These are phyloP conservation scores for Dendrocincla tyrannina DNA, from an alignment of 2,797 vertebrate species.

Conservation along the genomic window DNA sequence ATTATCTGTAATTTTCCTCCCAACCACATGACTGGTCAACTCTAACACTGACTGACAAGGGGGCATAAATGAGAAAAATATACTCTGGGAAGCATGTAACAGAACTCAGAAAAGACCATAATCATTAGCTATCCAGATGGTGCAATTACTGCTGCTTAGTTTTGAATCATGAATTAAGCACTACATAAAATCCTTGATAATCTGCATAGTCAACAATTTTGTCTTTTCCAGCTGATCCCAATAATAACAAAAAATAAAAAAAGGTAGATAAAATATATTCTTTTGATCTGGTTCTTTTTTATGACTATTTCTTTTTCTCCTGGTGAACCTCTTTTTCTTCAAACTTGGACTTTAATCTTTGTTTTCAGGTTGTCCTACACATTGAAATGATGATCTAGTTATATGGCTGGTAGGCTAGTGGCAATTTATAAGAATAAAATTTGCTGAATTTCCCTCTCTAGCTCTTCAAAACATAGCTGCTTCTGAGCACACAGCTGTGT, in stretches of 20 bases:
- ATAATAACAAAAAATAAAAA: background rate
- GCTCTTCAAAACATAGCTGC: background rate
- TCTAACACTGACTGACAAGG: background rate
- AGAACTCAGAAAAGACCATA: background rate
- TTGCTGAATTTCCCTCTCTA: background rate
- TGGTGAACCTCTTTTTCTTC: background rate
- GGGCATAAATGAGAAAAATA: background rate
- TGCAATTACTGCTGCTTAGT: background rate
- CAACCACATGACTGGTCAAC: background rate
- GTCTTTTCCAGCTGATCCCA: background rate
- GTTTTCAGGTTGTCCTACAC: background rate
- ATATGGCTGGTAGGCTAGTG: background rate
- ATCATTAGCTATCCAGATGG: slow-evolving; percentile 15
- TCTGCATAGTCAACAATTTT: background rate
- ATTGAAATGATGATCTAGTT: background rate
- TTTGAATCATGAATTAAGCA: background rate
- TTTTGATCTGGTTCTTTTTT: background rate
- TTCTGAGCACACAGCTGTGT: background rate
- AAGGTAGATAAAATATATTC: background rate
- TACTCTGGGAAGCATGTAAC: background rate
- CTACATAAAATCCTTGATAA: background rate
- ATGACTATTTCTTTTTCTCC: too few relatives aligned
- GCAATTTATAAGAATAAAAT: background rate
- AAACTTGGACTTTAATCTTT: background rate
- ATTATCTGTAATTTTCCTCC: background rate